Evolutionary conservation across 92 coral and sea anemone genomes (phyloP).

Genomic region (Scolanthus callimorphus): DNA sequence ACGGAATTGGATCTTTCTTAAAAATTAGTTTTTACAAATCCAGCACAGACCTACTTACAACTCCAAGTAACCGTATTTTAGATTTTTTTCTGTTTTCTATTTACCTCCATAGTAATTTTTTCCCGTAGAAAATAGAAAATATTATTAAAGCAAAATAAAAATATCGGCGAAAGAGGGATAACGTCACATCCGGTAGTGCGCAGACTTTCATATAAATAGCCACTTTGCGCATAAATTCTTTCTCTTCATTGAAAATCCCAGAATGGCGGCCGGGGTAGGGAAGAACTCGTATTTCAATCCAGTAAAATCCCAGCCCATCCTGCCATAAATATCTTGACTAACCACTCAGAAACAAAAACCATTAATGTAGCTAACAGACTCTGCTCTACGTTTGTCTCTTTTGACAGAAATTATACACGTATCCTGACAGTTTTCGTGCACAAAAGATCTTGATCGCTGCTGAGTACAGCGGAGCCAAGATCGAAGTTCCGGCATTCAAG

Average conservation of each 20-base stretch:
- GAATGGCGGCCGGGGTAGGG: conserved; percentile 96
- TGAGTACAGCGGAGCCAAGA: conserved; percentile 87
- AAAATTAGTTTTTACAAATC: too few relatives aligned
- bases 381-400: conserved; percentile 5
- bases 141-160: too few relatives aligned
- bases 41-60: too few relatives aligned
- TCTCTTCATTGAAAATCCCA: conserved; percentile 45
- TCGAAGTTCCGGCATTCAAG: conserved; percentile 79
- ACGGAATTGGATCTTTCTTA: too few relatives aligned
- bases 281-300: conserved; percentile 3
- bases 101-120: too few relatives aligned
- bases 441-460: conserved; percentile 96
- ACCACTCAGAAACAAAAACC: neutral
- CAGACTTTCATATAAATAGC: conserved; percentile 24
- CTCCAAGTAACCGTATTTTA: too few relatives aligned
- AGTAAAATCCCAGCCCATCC: conserved; percentile 5
- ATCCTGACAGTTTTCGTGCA: conserved; percentile 96
- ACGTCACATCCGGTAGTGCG: conserved; percentile 41
- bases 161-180: neutral
- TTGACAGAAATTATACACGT: conserved; percentile 90
- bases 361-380: neutral
- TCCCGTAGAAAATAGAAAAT: too few relatives aligned
- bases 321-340: neutral
- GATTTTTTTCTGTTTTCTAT: too few relatives aligned
- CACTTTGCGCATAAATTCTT: conserved; percentile 8